Percentiles rank a stretch among this genome's conserved stretches.
Conservation (phyloP, 2,797 vertebrate species). For the Poliocrania exsul region DNA sequence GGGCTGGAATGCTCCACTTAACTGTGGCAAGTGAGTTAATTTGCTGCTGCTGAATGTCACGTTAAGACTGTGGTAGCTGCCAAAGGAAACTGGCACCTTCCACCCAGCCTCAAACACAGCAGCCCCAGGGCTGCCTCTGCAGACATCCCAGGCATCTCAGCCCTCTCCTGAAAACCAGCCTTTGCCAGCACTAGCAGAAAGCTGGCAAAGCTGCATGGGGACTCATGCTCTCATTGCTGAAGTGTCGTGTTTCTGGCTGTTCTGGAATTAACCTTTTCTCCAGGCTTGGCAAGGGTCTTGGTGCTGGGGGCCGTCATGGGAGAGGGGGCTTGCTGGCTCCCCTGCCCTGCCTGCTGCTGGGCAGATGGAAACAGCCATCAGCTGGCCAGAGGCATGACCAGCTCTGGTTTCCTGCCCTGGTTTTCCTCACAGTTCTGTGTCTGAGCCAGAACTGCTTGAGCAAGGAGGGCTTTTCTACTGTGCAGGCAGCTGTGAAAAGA, state of each 20-base stretch:
- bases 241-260: rapidly evolving
- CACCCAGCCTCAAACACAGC: background rate
- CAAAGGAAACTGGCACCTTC: background rate
- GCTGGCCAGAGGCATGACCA: rapidly evolving
- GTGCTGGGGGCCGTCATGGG: background rate
- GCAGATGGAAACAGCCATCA: background rate
- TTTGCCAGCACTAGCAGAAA: background rate
- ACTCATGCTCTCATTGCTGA: rapidly evolving
- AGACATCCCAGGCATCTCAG: background rate
- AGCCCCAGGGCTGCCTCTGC: rapidly evolving
- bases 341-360: background rate
- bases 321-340: background rate
- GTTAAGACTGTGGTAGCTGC: background rate
- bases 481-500: background rate
- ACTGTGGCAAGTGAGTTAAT: background rate
- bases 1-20: background rate
- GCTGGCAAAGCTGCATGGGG: background rate
- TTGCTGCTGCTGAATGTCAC: rapidly evolving
- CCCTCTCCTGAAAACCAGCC: background rate
- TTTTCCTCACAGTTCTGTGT: background rate
- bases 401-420: background rate
- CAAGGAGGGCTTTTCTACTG: background rate
- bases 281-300: rapidly evolving
- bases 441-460: background rate
- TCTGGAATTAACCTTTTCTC: background rate